Conservation (phyloP, 2,888 invertebrate genomes). For the Venusia cambrica region DNA sequence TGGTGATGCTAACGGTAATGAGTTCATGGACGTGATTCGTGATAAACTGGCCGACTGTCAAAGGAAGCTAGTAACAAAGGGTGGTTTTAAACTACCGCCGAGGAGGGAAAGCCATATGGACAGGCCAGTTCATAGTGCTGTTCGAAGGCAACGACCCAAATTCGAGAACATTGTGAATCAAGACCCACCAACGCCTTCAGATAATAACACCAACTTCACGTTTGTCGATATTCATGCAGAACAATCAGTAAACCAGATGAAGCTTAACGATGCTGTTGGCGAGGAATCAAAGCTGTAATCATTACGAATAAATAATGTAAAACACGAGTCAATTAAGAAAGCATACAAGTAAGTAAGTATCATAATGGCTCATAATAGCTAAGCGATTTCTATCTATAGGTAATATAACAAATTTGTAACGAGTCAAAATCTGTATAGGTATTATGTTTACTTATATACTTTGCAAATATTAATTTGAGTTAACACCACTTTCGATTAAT, state of each 20-base stretch:
- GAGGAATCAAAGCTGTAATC: slow-evolving; percentile 68
- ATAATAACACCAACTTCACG: slow-evolving; percentile 59
- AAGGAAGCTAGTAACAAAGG: slow-evolving; percentile 61
- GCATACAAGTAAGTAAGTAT: too few species aligned
- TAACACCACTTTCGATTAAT: too few species aligned
- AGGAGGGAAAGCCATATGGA: slow-evolving; percentile 54
- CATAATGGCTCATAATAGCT: too few species aligned
- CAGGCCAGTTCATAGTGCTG: slow-evolving; percentile 38
- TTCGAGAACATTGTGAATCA: slow-evolving; percentile 56
- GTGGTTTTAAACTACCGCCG: slow-evolving; percentile 61
- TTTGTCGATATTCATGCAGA: slow-evolving; percentile 66
- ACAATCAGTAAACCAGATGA: slow-evolving; percentile 36
- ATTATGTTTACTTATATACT: too few species aligned
- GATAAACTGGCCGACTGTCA: slow-evolving; percentile 73
- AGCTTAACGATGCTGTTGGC: slow-evolving; percentile 40
- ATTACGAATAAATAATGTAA: too few species aligned
- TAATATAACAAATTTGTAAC: too few species aligned
- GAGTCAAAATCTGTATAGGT: too few species aligned
- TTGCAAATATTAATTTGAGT: too few species aligned
- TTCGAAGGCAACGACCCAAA: slow-evolving; percentile 52
- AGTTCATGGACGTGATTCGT: slow-evolving; percentile 78
- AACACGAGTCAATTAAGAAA: too few species aligned
- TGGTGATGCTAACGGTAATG: slow-evolving; percentile 75
- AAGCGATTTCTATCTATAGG: too few species aligned
- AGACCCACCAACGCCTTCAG: slow-evolving; percentile 61